Evolutionary conservation across 2,113 vertebrate species (phyloP).

Genomic region (Gnathonemus longibarbis): DNA sequence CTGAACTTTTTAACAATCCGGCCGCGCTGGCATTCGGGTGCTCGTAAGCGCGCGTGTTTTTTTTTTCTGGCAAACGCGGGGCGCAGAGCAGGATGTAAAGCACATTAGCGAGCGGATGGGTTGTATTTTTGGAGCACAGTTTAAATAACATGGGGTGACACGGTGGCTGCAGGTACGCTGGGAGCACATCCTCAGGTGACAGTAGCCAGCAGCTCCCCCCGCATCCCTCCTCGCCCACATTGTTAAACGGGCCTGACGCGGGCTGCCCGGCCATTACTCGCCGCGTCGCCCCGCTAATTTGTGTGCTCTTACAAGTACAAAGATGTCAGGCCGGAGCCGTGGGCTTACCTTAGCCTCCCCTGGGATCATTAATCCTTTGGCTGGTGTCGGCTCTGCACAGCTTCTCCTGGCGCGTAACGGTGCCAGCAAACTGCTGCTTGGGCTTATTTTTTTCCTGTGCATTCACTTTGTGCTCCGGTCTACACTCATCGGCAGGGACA

Average conservation of each 20-base stretch:
- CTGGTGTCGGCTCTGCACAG: conserved; percentile 54
- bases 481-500: conserved; percentile 46
- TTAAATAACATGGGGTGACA: not conserved
- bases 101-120: not conserved
- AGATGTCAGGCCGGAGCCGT: conserved; percentile 67
- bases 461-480: conserved; percentile 49
- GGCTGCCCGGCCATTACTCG: conserved; percentile 58
- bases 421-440: conserved; percentile 54
- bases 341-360: conserved; percentile 64
- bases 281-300: conserved; percentile 65
- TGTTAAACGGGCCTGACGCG: conserved; percentile 68
- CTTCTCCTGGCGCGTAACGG: conserved; percentile 49
- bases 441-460: conserved; percentile 34
- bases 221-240: conserved; percentile 38
- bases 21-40: not conserved
- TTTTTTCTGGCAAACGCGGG: not conserved
- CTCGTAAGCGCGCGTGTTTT: not conserved
- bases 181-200: not conserved
- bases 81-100: not conserved
- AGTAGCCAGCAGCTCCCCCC: not conserved
- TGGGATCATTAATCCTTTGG: conserved; percentile 65
- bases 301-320: conserved; percentile 70
- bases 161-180: not conserved
- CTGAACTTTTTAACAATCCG: not conserved
- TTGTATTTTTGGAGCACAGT: not conserved